Conservation (phyloP, 2,888 invertebrate species). For the Epistrophe grossulariae region DNA sequence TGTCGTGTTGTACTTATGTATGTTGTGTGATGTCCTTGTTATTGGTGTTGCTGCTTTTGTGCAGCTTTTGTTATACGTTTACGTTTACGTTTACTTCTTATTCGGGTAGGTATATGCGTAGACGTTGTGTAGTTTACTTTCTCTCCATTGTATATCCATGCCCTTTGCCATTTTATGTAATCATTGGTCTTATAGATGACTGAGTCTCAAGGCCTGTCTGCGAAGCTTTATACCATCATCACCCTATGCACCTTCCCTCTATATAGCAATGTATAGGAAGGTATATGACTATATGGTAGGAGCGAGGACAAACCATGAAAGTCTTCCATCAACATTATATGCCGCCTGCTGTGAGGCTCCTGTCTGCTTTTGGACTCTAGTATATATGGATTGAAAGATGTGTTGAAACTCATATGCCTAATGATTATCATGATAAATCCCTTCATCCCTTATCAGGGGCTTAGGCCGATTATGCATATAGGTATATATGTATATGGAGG, state of each 20-base stretch:
- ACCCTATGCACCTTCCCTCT: background rate
- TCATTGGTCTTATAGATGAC: constrained; percentile 72
- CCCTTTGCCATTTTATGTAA: constrained; percentile 71
- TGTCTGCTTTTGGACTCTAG: constrained; percentile 55
- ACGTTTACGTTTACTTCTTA: constrained; percentile 11
- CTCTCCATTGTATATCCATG: constrained; percentile 57
- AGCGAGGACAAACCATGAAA: constrained; percentile 18
- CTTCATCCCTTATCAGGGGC: constrained; percentile 50
- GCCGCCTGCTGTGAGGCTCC: constrained; percentile 32
- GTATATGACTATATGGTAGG: background rate
- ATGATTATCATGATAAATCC: constrained; percentile 74
- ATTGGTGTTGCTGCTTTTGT: constrained; percentile 43
- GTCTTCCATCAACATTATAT: constrained; percentile 26
- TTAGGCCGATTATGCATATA: constrained; percentile 51
- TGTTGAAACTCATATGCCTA: constrained; percentile 73
- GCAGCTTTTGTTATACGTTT: constrained; percentile 58
- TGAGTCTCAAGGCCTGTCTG: constrained; percentile 57
- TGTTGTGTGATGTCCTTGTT: constrained; percentile 53
- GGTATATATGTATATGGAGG: background rate
- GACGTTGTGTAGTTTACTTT: constrained; percentile 52
- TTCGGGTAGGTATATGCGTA: background rate
- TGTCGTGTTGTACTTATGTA: constrained; percentile 13
- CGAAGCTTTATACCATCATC: constrained; percentile 23
- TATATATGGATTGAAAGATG: constrained; percentile 68
- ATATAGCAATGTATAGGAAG: too few species aligned